Evolutionary conservation across 2,113 vertebrate species (phyloP).

Genomic region (Choloepus hoffmanni): DNA sequence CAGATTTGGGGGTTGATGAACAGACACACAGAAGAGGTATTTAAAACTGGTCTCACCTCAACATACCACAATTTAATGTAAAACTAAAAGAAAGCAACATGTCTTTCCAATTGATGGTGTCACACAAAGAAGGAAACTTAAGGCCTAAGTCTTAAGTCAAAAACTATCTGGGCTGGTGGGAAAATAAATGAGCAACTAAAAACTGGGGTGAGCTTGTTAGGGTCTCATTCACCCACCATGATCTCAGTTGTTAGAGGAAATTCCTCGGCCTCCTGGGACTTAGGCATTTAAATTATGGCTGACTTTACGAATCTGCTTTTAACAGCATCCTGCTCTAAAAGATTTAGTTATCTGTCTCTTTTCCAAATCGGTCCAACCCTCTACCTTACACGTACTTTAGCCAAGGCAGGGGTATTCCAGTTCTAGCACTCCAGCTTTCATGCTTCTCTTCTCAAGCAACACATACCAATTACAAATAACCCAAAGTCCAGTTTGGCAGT

Average conservation of each 20-base stretch:
- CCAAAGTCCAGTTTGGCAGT: slow-evolving; percentile 80
- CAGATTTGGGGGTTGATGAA: slow-evolving; percentile 22
- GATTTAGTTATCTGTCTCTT: slow-evolving; percentile 79
- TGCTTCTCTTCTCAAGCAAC: slow-evolving; percentile 83
- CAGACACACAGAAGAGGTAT: slow-evolving; percentile 30
- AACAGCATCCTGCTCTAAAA: slow-evolving; percentile 80
- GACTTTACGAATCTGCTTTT: slow-evolving; percentile 80
- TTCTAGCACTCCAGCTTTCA: slow-evolving; percentile 77
- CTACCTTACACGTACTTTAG: slow-evolving; percentile 71
- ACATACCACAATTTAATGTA: slow-evolving; percentile 16
- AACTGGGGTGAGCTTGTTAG: slow-evolving; percentile 29
- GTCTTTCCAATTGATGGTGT: background rate
- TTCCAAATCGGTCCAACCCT: slow-evolving; percentile 66
- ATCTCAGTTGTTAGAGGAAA: slow-evolving; percentile 72
- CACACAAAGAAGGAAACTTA: slow-evolving; percentile 59
- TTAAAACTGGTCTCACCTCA: background rate
- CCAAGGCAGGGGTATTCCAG: slow-evolving; percentile 22
- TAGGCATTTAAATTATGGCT: slow-evolving; percentile 80
- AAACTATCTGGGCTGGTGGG: slow-evolving; percentile 57
- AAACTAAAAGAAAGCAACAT: slow-evolving; percentile 16
- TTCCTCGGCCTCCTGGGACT: slow-evolving; percentile 65
- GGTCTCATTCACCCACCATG: slow-evolving; percentile 31
- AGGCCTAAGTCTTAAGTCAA: slow-evolving; percentile 58
- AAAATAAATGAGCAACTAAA: slow-evolving; percentile 71
- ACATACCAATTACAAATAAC: slow-evolving; percentile 83